Percentiles rank a stretch among this genome's conserved stretches.
These are phyloP conservation scores for Oscheius sp. DNA, from an alignment of 2,888 invertebrate species.

Conservation along the genomic window DNA sequence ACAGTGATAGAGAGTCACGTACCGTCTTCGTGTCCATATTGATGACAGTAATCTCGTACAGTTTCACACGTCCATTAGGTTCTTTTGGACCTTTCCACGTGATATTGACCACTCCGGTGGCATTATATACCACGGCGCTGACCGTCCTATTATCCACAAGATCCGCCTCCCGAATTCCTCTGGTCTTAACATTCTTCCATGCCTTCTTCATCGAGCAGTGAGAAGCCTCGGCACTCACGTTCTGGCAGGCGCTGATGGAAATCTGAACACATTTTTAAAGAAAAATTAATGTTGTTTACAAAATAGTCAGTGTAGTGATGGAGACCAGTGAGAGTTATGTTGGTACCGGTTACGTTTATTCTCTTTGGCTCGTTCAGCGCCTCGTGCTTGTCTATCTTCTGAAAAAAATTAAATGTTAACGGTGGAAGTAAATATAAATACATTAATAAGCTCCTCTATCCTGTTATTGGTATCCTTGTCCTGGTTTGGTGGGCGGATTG, in stretches of 20 bases:
- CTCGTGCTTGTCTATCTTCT: slow-evolving; percentile 16
- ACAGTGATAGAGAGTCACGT: slow-evolving; percentile 15
- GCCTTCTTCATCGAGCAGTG: slow-evolving; percentile 45
- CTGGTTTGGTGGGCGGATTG: slow-evolving; percentile 41
- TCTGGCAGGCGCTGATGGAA: slow-evolving; percentile 65
- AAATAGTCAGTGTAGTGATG: slow-evolving; percentile 64
- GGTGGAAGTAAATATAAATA: not conserved
- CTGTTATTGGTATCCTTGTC: slow-evolving; percentile 36
- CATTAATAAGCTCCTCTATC: slow-evolving; percentile 11
- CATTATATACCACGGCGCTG: slow-evolving; percentile 34
- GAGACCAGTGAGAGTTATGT: slow-evolving; percentile 51
- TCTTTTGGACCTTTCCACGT: slow-evolving; percentile 84
- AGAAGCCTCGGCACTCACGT: slow-evolving; percentile 39
- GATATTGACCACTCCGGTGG: slow-evolving; percentile 33
- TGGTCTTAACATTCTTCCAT: slow-evolving; percentile 51
- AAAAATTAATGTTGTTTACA: slow-evolving; percentile 38
- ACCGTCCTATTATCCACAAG: slow-evolving; percentile 41
- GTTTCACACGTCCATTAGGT: slow-evolving; percentile 89
- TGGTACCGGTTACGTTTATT: slow-evolving; percentile 42
- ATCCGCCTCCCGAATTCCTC: slow-evolving; percentile 38
- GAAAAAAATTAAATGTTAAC: not conserved
- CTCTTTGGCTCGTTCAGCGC: slow-evolving; percentile 16
- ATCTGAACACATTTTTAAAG: slow-evolving; percentile 40
- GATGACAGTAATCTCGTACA: slow-evolving; percentile 77
- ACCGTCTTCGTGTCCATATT: slow-evolving; percentile 42